Base-by-base conservation (phyloP, 2,888 invertebrate genomes). In the Drosophila recens region DNA sequence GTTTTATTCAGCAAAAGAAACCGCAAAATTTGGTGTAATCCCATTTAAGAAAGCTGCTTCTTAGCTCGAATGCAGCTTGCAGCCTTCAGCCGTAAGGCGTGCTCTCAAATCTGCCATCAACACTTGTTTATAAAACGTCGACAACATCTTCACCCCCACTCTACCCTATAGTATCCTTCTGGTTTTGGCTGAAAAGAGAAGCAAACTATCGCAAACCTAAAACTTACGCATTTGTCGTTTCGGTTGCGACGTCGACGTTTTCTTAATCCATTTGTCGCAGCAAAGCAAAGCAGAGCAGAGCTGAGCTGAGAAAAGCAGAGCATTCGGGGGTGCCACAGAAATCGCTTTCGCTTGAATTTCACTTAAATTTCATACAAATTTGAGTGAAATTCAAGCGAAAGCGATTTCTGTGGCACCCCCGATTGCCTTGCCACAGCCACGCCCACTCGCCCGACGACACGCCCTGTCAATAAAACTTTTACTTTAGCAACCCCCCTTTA, bases 111-210 rank as follows among this genome's bases (percentile, higher is more conserved):
- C 73, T 82, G 80, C 67, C 77, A 83, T 85, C 86, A 82, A 85
- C 83, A 83, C 86, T 83, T 86, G 83, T 82, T 81, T 83, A 85
- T 86, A 77, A 57, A 79, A 34, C 64, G 62, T 49, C 36, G 34
- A 27, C 51, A 48, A 27, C 15, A 53, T 36, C 52, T 38, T 2
- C 15, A n/a, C 4, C 15, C n/a, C 17, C 33, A 20, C n/a, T 6
- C 27, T 40, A 36, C 8, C 36, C 20, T 8, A 9, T 6, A 11
- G 27, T 27, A 40, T 58, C 33, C 49, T 51, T 45, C 40, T 42
- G 40, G 48, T 34, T 46, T 20, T 20, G 20, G 0, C 11, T 11
- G 45, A 65, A 11, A 17, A 42, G 5, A 4, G 10, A 51, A 58
- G 57, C 71, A 62, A 65, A 56, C 61, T 72, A 65, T 56, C 38